A percentile compares a stretch with the other conserved stretches of the same genome.
Conservation (phyloP, 2,113 vertebrate species). For the Hassar affinis region DNA sequence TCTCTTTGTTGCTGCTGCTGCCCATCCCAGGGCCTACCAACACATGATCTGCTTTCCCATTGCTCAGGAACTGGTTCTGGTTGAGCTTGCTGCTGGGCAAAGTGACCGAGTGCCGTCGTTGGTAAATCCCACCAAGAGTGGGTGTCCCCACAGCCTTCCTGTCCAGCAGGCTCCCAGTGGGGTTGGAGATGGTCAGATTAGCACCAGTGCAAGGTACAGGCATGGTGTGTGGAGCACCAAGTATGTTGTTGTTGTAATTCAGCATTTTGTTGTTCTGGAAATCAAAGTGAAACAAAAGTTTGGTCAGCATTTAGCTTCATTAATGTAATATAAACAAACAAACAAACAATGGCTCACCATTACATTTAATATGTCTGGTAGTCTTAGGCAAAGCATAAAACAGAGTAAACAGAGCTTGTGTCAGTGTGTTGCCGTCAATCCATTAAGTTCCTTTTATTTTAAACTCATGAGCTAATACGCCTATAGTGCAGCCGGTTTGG, state of each 20-base stretch:
- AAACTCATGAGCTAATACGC: conserved; percentile 62
- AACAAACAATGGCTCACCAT: not conserved
- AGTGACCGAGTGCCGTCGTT: conserved; percentile 92
- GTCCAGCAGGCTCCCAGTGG: conserved; percentile 92
- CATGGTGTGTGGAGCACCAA: conserved; percentile 68
- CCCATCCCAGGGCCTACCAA: conserved; percentile 75
- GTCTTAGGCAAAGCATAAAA: not conserved
- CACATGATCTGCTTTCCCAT: conserved; percentile 81
- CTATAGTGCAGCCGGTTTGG: conserved; percentile 74
- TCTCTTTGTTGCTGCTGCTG: conserved; percentile 83
- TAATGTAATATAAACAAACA: not conserved
- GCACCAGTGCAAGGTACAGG: conserved; percentile 73
- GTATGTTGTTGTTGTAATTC: conserved; percentile 80
- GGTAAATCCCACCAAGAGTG: conserved; percentile 81
- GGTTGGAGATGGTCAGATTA: conserved; percentile 74
- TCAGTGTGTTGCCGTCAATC: not conserved
- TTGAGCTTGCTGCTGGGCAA: conserved; percentile 86
- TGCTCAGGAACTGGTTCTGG: conserved; percentile 92
- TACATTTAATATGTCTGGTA: not conserved
- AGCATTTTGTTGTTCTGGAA: conserved; percentile 91
- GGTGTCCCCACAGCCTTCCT: conserved; percentile 97
- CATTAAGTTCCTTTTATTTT: conserved; percentile 50
- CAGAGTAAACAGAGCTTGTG: not conserved
- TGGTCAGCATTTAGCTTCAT: conserved; percentile 26
- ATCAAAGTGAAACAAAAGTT: conserved; percentile 26